Evolutionary conservation across 1,140 invertebrate genomes (phyloP).

Genomic region (Nephotettix cincticeps): DNA sequence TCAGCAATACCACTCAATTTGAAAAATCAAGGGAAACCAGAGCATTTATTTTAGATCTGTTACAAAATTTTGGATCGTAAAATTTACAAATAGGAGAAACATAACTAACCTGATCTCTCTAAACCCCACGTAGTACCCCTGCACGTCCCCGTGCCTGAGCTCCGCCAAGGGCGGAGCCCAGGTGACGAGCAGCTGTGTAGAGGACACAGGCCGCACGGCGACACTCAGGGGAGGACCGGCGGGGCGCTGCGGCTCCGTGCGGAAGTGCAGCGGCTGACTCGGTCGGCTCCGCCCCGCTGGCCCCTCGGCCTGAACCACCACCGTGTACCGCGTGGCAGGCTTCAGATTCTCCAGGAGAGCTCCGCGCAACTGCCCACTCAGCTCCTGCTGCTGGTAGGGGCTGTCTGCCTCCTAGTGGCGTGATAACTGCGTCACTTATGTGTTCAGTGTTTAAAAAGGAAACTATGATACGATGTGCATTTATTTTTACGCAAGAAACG

Average conservation of each 20-base stretch:
- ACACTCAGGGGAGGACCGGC: slow-evolving; percentile 72
- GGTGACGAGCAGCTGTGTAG: slow-evolving; percentile 71
- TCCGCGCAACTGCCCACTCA: slow-evolving; percentile 59
- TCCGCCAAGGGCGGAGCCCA: slow-evolving; percentile 72
- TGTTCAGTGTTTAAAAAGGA: background rate
- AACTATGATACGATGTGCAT: background rate
- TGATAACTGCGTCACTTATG: background rate
- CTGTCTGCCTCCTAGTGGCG: slow-evolving; percentile 40
- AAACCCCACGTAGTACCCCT: slow-evolving; percentile 66
- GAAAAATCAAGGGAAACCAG: too few relatives aligned
- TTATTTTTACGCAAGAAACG: too few relatives aligned
- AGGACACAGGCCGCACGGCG: slow-evolving; percentile 66
- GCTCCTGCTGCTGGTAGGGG: slow-evolving; percentile 65
- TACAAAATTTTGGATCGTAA: too few relatives aligned
- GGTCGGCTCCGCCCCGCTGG: slow-evolving; percentile 70
- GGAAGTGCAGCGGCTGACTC: slow-evolving; percentile 64
- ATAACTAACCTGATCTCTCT: slow-evolving; percentile 44
- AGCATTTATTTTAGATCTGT: too few relatives aligned
- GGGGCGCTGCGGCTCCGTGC: slow-evolving; percentile 75
- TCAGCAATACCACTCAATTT: too few relatives aligned
- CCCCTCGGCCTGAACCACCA: slow-evolving; percentile 75
- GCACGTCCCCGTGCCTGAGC: slow-evolving; percentile 68
- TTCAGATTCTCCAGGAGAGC: slow-evolving; percentile 68
- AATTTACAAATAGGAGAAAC: background rate
- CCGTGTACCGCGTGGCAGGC: slow-evolving; percentile 73